Conservation (phyloP, 1,140 invertebrate genomes). For the Heliothis subflexa region DNA sequence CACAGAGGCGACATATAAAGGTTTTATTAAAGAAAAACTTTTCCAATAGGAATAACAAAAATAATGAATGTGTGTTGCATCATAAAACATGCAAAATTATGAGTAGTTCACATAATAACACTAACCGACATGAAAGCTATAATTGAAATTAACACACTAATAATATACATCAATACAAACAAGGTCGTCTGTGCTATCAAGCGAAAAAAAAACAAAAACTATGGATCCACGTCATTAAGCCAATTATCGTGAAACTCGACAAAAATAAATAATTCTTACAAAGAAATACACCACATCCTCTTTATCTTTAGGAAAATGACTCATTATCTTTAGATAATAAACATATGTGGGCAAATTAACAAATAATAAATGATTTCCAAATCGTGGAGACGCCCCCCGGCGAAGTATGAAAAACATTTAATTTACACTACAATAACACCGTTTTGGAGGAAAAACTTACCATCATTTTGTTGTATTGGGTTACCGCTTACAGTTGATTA, state of each 20-base stretch:
- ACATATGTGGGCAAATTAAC: slow-evolving; percentile 8
- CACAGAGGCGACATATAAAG: not conserved
- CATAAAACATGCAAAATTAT: not conserved
- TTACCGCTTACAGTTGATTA: not conserved
- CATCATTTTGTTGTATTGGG: slow-evolving; percentile 32
- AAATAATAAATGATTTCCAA: not conserved
- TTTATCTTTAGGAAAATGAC: slow-evolving; percentile 17
- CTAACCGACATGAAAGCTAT: not conserved
- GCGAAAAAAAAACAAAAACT: slow-evolving; percentile 19
- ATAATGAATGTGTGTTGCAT: not conserved
- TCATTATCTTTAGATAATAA: slow-evolving; percentile 24
- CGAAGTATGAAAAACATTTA: slow-evolving; percentile 7
- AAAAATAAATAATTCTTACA: slow-evolving; percentile 18
- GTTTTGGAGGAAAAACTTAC: slow-evolving; percentile 10
- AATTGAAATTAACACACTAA: slow-evolving; percentile 15
- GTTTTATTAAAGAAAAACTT: not conserved
- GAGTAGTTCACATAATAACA: slow-evolving; percentile 1
- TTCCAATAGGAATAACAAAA: not conserved
- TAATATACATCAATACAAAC: slow-evolving; percentile 31
- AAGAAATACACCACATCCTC: slow-evolving; percentile 3
- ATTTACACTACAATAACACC: not conserved
- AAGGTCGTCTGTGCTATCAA: slow-evolving; percentile 10
- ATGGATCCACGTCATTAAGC: not conserved
- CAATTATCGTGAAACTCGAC: not conserved
- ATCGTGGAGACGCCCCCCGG: slow-evolving; percentile 41